Conservation (phyloP, 2,888 invertebrate genomes). For the Phengaris alcon region DNA sequence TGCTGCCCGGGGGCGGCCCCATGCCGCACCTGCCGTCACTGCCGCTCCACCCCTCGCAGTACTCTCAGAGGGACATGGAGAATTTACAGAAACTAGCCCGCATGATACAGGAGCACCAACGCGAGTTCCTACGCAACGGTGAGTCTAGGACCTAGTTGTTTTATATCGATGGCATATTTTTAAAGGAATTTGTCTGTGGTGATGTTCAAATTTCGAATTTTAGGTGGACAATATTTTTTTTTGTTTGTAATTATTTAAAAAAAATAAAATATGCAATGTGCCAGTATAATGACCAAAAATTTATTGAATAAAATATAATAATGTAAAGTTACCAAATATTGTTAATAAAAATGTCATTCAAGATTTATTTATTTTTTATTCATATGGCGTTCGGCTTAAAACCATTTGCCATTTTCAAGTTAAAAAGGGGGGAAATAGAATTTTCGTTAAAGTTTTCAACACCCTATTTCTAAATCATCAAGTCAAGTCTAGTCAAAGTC, state of each 20-base stretch:
- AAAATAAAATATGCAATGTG: no score
- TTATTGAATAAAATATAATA: no score
- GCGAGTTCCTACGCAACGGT: conserved; percentile 69
- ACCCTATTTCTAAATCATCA: no score
- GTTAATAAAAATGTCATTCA: not conserved
- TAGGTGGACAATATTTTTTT: not conserved
- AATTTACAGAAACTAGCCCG: conserved; percentile 89
- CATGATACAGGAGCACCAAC: conserved; percentile 77
- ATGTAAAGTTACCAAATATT: no score
- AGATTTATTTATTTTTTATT: no score
- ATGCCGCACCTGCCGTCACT: conserved; percentile 80
- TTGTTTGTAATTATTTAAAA: not conserved
- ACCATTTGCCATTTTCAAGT: no score
- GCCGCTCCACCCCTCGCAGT: conserved; percentile 76
- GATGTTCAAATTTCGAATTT: not conserved
- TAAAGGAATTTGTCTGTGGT: not conserved
- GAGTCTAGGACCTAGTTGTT: conserved; percentile 36
- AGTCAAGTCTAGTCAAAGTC: no score
- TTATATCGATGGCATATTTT: not conserved
- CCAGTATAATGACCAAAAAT: no score
- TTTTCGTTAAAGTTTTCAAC: no score
- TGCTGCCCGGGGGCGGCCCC: conserved; percentile 80
- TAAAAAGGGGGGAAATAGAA: no score
- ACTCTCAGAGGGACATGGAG: conserved; percentile 85
- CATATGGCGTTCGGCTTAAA: no score